Base-by-base conservation (phyloP, 1,140 invertebrate species). In the Phenacoccus solenopsis region DNA sequence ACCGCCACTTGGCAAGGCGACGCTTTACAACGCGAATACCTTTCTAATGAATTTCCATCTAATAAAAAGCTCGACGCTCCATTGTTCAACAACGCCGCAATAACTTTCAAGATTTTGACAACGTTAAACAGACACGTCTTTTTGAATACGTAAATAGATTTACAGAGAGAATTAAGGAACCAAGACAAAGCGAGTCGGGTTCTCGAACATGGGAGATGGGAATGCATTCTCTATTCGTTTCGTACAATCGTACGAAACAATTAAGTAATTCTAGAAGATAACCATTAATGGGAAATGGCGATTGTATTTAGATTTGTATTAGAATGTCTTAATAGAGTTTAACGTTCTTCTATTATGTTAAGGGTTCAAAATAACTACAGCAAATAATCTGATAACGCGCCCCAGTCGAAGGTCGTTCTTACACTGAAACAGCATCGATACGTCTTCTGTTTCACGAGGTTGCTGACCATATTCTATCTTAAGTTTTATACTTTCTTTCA, bases 231-330 rank as follows among this genome's bases (percentile, higher is more conserved):
- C 38, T 49, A 49, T 49, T 49, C 38, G 20, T 16, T 49, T 49
- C 20, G 20, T 49, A 49, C 38, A 49, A 49, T 49, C 20, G 12
- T 49, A n/a, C 38, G 38, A 49, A 49, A 49, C 38, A 49, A 49
- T 49, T 49, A 49, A n/a, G 38, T 49, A 49, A 49, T 49, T 49
- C 38, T 49, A 49, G 38, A 49, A 49, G 38, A 49, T 49, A 49
- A 49, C 38, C 38, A 49, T 49, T 49, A 49, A 49, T 49, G 38
- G 38, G 38, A 49, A 49, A 49, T 49, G 38, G 38, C 38, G 38
- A 49, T 49, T 49, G 38, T 49, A 49, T 49, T 49, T 49, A 49
- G 38, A 49, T 49, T 49, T 49, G 38, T 49, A 49, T 49, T 49
- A 49, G 38, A 49, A 49, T 49, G 38, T 49, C 38, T 49, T 49